Evolutionary conservation across 1,140 invertebrate genomes (phyloP).

Genomic region (Trissolcus basalis): DNA sequence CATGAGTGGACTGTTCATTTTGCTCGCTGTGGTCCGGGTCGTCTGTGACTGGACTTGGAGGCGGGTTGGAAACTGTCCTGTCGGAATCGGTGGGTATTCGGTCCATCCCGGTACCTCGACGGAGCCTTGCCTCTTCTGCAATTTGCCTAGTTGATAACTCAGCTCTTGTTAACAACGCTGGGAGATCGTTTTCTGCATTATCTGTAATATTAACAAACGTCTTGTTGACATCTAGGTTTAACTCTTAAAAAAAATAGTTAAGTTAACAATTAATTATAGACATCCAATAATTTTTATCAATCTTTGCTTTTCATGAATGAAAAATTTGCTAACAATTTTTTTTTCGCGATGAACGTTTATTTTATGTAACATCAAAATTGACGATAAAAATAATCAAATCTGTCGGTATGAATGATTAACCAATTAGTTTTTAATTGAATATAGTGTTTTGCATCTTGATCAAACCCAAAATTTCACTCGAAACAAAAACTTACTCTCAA

Average conservation of each 20-base stretch:
- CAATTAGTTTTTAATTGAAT: conserved; percentile 9
- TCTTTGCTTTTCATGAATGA: no score
- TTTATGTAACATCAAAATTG: no score
- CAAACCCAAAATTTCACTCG: no score
- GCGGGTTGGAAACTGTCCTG: conserved; percentile 82
- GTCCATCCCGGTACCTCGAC: conserved; percentile 74
- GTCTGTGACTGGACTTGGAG: conserved; percentile 85
- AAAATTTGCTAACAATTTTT: no score
- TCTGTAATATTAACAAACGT: conserved; percentile 55
- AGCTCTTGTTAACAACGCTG: conserved; percentile 77
- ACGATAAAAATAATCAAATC: no score
- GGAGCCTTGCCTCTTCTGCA: conserved; percentile 74
- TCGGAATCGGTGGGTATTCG: conserved; percentile 74
- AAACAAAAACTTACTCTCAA: conserved; percentile 75
- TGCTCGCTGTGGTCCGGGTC: conserved; percentile 84
- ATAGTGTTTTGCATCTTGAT: background rate
- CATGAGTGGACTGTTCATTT: conserved; percentile 79
- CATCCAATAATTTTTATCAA: no score
- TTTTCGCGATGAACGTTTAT: no score
- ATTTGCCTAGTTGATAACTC: conserved; percentile 76
- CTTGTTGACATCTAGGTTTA: no score
- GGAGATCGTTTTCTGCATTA: conserved; percentile 77
- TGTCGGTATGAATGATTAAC: no score
- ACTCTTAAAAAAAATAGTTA: no score
- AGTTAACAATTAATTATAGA: no score